These are phyloP conservation scores for Aphaenogaster floridana DNA, from an alignment of 1,140 invertebrate species.

Conservation along the genomic window DNA sequence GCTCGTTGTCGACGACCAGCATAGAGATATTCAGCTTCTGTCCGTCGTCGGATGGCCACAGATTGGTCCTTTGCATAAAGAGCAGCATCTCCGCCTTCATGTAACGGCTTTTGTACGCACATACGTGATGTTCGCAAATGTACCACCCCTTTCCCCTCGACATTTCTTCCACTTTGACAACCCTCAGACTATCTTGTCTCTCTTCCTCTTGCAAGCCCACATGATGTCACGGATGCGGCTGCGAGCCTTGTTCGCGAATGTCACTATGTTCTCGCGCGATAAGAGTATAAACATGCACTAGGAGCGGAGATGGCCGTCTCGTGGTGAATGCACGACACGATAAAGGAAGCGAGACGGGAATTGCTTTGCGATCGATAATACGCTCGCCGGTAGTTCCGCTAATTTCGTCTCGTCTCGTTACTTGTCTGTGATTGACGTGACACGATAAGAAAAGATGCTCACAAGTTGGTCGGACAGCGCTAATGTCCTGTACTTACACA, in stretches of 20 bases:
- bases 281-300: slow-evolving; percentile 61
- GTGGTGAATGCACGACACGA: slow-evolving; percentile 33
- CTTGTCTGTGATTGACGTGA: slow-evolving; percentile 15
- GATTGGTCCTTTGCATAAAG: slow-evolving; percentile 67
- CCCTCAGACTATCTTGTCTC: neutral
- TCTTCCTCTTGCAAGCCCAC: neutral
- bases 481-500: neutral
- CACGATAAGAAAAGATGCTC: slow-evolving; percentile 30
- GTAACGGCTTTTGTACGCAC: slow-evolving; percentile 68
- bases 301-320: slow-evolving; percentile 65
- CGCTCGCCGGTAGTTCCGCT: slow-evolving; percentile 21
- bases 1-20: slow-evolving; percentile 25
- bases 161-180: slow-evolving; percentile 50
- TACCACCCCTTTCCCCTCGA: neutral
- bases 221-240: neutral
- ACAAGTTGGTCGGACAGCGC: neutral
- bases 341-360: slow-evolving; percentile 58
- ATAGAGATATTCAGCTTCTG: slow-evolving; percentile 50
- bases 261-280: slow-evolving; percentile 56
- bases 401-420: slow-evolving; percentile 54
- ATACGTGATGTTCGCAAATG: slow-evolving; percentile 35
- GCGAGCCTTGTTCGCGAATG: slow-evolving; percentile 57
- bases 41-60: slow-evolving; percentile 17
- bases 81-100: slow-evolving; percentile 52
- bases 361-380: slow-evolving; percentile 46